Evolutionary conservation across 2,797 vertebrate genomes (phyloP).

Genomic region (Tenualosa thibaudeaui): DNA sequence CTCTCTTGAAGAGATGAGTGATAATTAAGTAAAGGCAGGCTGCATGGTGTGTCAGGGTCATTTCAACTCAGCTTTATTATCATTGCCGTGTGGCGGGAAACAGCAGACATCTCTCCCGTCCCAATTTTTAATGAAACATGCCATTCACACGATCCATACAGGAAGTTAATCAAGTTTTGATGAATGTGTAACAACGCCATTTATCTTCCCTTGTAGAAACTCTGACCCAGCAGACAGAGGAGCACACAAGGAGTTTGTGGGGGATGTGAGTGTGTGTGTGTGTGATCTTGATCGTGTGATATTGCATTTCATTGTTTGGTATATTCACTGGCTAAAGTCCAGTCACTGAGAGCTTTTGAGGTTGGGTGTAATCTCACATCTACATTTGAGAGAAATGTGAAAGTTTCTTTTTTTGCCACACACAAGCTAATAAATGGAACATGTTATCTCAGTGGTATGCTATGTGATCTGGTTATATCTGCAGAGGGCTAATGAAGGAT

Average conservation of each 20-base stretch:
- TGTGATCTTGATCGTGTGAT: conserved; percentile 45
- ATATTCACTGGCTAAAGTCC: conserved; percentile 49
- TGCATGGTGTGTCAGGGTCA: not conserved
- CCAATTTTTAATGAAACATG: conserved; percentile 57
- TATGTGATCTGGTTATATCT: not conserved
- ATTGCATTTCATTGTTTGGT: conserved; percentile 72
- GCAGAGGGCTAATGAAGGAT: conserved; percentile 6
- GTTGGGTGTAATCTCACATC: conserved; percentile 56
- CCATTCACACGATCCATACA: conserved; percentile 49
- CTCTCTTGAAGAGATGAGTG: not conserved
- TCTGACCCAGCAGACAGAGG: not conserved
- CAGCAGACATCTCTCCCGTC: conserved; percentile 27
- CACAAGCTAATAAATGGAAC: not conserved
- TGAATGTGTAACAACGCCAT: conserved; percentile 64
- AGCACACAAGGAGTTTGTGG: not conserved
- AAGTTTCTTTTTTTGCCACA: not conserved
- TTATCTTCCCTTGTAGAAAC: conserved; percentile 55
- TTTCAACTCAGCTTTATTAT: not conserved
- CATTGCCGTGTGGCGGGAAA: not conserved
- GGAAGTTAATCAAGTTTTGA: conserved; percentile 71
- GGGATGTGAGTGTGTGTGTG: not conserved
- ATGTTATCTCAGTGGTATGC: not conserved
- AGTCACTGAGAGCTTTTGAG: conserved; percentile 61
- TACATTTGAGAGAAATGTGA: conserved; percentile 52
- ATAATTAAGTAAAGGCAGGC: not conserved